A percentile compares a stretch with the other conserved stretches of the same genome.
Evolutionary conservation across 2,888 invertebrate species (phyloP).

Genomic region (Eudemis profundana): DNA sequence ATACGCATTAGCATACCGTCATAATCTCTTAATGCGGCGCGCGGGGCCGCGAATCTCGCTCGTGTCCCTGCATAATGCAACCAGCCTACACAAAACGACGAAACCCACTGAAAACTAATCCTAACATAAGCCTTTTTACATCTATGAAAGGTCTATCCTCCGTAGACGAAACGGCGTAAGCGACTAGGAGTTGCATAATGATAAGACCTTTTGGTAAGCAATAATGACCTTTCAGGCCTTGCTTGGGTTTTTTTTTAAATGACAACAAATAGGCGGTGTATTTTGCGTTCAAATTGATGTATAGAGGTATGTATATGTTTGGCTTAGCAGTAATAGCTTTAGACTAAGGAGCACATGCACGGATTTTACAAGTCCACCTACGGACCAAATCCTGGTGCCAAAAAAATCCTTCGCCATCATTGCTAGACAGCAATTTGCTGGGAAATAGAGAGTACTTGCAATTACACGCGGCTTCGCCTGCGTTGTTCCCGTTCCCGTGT

Average conservation of each 20-base stretch:
- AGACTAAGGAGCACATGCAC: too few relatives aligned
- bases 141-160: neutral
- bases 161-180: neutral
- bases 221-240: neutral
- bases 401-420: too few relatives aligned
- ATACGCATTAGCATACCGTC: conserved; percentile 10
- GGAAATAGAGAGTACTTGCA: too few relatives aligned
- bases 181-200: neutral
- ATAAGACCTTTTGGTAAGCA: neutral
- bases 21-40: conserved; percentile 24
- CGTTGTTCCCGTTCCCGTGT: too few relatives aligned
- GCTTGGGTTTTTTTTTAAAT: neutral
- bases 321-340: neutral
- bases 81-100: neutral
- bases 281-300: neutral
- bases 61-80: conserved; percentile 23
- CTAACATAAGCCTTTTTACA: neutral
- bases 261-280: neutral
- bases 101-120: neutral
- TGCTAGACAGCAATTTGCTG: too few relatives aligned
- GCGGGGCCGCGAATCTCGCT: neutral
- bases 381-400: too few relatives aligned
- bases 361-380: too few relatives aligned
- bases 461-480: too few relatives aligned
- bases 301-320: neutral